Percentiles rank a stretch among this genome's conserved stretches.
Evolutionary conservation across 2,113 vertebrate genomes (phyloP).

Genomic region (Asarcornis scutulata): DNA sequence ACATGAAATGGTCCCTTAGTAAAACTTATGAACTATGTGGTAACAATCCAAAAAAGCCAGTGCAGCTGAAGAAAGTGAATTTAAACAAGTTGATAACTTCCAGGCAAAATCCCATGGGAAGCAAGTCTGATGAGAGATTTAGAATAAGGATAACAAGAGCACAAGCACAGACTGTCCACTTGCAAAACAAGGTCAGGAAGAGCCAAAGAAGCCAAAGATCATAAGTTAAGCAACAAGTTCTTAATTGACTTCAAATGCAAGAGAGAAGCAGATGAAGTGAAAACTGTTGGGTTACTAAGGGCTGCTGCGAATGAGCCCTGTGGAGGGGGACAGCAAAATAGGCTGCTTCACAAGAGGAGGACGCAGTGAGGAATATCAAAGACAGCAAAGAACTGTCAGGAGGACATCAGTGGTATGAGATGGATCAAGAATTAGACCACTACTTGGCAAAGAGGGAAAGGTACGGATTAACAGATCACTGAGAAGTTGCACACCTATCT

Average conservation of each 20-base stretch:
- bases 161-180: not conserved
- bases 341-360: not conserved
- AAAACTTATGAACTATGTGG: not conserved
- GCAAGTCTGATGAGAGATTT: not conserved
- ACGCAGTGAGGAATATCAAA: not conserved
- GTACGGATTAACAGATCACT: not conserved
- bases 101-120: not conserved
- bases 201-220: not conserved
- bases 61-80: not conserved
- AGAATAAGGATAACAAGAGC: not conserved
- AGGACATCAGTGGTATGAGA: not conserved
- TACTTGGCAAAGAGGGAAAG: not conserved
- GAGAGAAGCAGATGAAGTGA: not conserved
- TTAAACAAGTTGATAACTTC: not conserved
- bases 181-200: not conserved
- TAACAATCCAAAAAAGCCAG: not conserved
- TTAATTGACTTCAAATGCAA: not conserved
- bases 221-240: not conserved
- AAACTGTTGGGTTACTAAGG: not conserved
- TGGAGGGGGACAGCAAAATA: not conserved
- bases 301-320: not conserved
- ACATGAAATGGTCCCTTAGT: not conserved
- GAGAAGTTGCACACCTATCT: not conserved
- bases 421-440: not conserved
- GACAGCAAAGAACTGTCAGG: not conserved